Base-by-base conservation (phyloP, 2,888 invertebrate genomes). In the Peribatodes rhomboidaria region DNA sequence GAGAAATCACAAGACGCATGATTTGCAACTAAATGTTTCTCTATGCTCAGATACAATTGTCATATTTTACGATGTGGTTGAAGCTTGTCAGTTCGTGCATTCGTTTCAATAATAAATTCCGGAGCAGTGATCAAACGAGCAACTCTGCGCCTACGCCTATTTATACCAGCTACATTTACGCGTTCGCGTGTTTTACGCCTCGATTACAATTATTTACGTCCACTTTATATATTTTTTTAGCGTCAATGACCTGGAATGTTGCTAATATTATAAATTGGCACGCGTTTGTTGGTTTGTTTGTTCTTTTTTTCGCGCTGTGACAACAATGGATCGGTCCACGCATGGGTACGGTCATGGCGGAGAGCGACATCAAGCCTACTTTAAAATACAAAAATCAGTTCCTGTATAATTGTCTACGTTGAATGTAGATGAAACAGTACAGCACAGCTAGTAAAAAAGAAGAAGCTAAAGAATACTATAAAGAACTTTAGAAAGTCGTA, bases 161-260 rank as follows among this genome's bases (percentile, higher is more conserved):
- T 68, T 62, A 60, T 71, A 71, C 58, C 54, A 39, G 55, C 67
- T 62, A 69, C 66, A 67, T 72, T 65, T 62, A 41, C 64, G 35
- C 18, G 54, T 67, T 47, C 39, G 67, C 62, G 54, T 44, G 55
- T 67, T 64, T 65, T 68, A 72, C 62, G 35, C 62, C 61, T 47
- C 63, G 57, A 61, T 72, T 64, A 67, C 68, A 68, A 70, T 68
- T 68, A 67, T 72, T 72, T 68, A 72, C 70, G 65, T 68, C 61
- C 44, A 53, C 35, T 39, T 63, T 63, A 62, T 41, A 61, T 65
- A 68, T 65, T 63, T 55, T 64, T 67, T 65, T 65, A 14, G 57
- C 67, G 72, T 72, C 72, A 72, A 68, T 68, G 72, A 72, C 72
- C 72, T 59, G 59, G 8, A 16, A 35, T 44, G 10, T 10, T 18